These are phyloP conservation scores for Stegastes partitus DNA, from an alignment of 2,113 vertebrate species.

Conservation along the genomic window DNA sequence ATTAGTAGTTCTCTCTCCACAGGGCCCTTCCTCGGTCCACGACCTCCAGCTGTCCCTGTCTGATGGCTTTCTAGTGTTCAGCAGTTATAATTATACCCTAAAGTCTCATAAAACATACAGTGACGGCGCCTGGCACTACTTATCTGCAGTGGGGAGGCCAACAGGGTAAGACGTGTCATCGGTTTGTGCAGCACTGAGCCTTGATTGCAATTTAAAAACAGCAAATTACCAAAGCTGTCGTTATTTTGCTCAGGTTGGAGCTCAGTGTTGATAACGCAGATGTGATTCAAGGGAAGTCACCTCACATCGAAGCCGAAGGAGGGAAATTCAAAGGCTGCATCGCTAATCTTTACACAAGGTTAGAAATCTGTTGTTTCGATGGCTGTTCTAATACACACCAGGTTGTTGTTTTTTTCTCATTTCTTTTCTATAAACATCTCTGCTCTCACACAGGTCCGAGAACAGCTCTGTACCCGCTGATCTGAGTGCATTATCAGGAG, in stretches of 20 bases:
- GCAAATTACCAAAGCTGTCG: slow-evolving; percentile 3
- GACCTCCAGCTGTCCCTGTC: slow-evolving; percentile 84
- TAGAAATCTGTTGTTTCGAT: not conserved
- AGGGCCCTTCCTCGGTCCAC: slow-evolving; percentile 27
- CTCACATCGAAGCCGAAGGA: slow-evolving; percentile 34
- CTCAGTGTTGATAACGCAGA: slow-evolving; percentile 69
- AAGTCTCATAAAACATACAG: slow-evolving; percentile 82
- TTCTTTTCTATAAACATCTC: not conserved
- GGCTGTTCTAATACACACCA: not conserved
- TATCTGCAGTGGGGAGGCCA: slow-evolving; percentile 80
- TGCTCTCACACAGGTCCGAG: slow-evolving; percentile 53
- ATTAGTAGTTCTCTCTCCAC: slow-evolving; percentile 3
- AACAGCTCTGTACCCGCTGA: slow-evolving; percentile 79
- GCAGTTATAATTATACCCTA: slow-evolving; percentile 70
- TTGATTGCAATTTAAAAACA: not conserved
- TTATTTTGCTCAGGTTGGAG: slow-evolving; percentile 61
- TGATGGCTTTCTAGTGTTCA: slow-evolving; percentile 82
- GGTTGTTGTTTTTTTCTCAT: not conserved
- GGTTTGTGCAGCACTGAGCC: not conserved
- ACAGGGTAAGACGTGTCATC: slow-evolving; percentile 77
- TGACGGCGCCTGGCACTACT: slow-evolving; percentile 88
- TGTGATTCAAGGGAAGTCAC: slow-evolving; percentile 1
- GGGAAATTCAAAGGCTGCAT: slow-evolving; percentile 87
- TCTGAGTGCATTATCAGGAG: slow-evolving; percentile 75
- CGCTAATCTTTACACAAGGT: slow-evolving; percentile 86